Evolutionary conservation across 2,113 vertebrate species (phyloP), one percentile per base, ranked within the genome.

Genomic region (Guaruba guarouba): DNA sequence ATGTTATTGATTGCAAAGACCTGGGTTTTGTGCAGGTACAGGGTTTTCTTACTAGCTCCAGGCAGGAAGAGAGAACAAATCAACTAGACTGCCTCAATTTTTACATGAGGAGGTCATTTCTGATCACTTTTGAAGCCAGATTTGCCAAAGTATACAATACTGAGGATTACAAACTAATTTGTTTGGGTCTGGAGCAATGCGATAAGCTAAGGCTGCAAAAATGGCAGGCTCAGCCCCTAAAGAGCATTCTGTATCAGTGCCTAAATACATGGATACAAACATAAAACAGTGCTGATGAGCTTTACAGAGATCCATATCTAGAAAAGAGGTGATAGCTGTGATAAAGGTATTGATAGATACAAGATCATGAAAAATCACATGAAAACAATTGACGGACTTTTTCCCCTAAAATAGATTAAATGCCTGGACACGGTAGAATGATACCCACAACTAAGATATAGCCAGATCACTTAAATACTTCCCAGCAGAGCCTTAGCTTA

Each of bases 81-180:
- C 57, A 71, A 67, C 62, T 33, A 37, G 31, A 28, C 49, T 77
- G 23, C 28, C 39, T 95, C 54, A 64, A 79, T 0, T 87, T 89
- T 75, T 90, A 66, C 19, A 69, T 20, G 52, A 78, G 25, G 86
- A 92, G 66, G 83, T 92, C 0, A 57, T 88, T 96, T 87, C 57
- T 91, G 80, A 94, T 92, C 67, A 59, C 49, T 89, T 95, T 67
- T 73, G 84, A 96, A 92, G 70, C 35, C 81, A 89, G 52, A 61
- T 91, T 91, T 95, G 43, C 70, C 59, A 66, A 79, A 86, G 37
- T 76, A 49, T 77, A 87, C 77, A 74, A 33, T 87, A 54, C 28
- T 35, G 74, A 80, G 86, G 86, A 92, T 96, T 91, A 93, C 63
- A 95, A 59, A 94, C 77, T 54, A 59, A 89, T 94, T 96, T 94